These are phyloP conservation scores for Amphiprion clarkii DNA, from an alignment of 2,797 vertebrate species.

Conservation along the genomic window DNA sequence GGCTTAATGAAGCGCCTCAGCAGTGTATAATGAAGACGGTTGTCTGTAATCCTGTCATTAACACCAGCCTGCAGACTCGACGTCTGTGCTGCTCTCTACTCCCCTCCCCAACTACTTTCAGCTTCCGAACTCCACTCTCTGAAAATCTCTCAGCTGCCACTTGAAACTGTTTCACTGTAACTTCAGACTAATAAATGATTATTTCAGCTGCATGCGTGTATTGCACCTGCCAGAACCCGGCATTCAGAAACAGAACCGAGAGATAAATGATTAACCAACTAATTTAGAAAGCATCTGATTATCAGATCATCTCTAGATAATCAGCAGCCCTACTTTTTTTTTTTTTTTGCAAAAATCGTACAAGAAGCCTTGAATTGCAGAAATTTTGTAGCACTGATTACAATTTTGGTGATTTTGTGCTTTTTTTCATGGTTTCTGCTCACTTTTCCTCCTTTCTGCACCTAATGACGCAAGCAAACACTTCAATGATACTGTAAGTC, in stretches of 20 bases:
- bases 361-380: no score
- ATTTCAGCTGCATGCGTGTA: not conserved
- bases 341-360: not conserved
- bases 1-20: slow-evolving; percentile 44
- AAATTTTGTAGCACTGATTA: not conserved
- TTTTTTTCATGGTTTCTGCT: not conserved
- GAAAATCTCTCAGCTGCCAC: not conserved
- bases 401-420: not conserved
- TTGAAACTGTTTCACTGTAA: not conserved
- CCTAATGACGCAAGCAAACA: not conserved
- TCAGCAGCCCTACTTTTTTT: not conserved
- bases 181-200: not conserved
- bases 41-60: slow-evolving; percentile 50
- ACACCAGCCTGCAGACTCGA: slow-evolving; percentile 12
- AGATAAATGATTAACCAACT: not conserved
- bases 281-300: not conserved
- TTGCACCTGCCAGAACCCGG: no score
- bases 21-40: slow-evolving; percentile 28
- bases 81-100: not conserved
- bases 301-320: no score
- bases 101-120: not conserved
- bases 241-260: no score
- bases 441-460: not conserved
- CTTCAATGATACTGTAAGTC: not conserved
- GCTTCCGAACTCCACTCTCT: not conserved